Base-by-base conservation (phyloP, 2,797 vertebrate species). In the Poecilia velifera region DNA sequence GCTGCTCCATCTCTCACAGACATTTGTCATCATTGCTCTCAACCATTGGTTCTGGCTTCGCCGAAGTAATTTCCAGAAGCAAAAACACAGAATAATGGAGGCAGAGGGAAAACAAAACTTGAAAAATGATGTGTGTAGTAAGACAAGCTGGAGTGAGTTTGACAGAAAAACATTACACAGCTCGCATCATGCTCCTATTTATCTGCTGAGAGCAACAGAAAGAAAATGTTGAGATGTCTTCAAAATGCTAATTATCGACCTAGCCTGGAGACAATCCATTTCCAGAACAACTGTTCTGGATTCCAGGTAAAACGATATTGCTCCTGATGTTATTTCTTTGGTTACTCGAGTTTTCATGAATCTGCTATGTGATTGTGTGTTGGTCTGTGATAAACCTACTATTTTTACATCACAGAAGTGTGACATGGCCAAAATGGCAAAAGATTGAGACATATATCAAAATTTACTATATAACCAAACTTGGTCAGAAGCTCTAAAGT, bases 41-140 rank as follows among this genome's bases (percentile, higher is more conserved):
- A 82, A 72, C 59, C 82, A 89, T 85, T 87, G 87, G 80, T 84
- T 84, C 78, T 72, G 36, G 76, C 39, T 79, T 75, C 36, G 53
- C 57, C 0, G 1, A 74, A 51, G 49, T 28, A 51, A 46, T 20
- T 55, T 59, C 1, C 47, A 25, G 41, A n/a, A 12, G 7, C 39
- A 73, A 46, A 46, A 1, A 28, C 31, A 62, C 47, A n/a, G 10
- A 72, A 16, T 34, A 39, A 59, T 78, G 53, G 59, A 47, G 8
- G n/a, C 28, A 16, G 10, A 18, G 8, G 18, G 28, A 77, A 31
- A 43, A 45, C 36, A 72, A 66, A 47, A 41, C 62, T 34, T 22
- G 10, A 47, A 46, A 18, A 59, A 22, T 64, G 41, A 55, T 74
- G 5, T 36, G 47, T 6, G 31, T 22, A 34, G 3, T 16, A 41